Base-by-base conservation (phyloP, 2,888 invertebrate species). In the Melitaea athalia region DNA sequence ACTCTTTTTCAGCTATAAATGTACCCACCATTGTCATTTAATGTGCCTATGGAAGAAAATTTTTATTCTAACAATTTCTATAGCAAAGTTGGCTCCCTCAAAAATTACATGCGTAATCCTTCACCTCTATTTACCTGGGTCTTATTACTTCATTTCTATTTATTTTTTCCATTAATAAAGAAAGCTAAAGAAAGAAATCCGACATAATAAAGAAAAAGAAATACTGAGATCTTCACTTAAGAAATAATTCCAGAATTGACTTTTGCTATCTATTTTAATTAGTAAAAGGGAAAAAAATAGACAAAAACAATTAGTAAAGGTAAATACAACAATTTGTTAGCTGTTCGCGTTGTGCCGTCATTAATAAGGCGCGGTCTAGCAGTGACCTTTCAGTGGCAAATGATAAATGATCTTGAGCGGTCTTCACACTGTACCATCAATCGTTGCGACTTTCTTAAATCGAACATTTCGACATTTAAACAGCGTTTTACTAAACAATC, bases 351-450 rank as follows among this genome's bases (percentile, higher is more conserved):
- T 33, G 33, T 62, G 45, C 17, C 50, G 61, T 15, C 73, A 64
- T 70, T 72, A 72, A 72, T 72, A 72, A 67, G 24, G 50, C 66
- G 71, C 64, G 66, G 68, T 49, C 53, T 53, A 45, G 60, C 52
- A 62, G 17, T 72, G 70, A 69, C 72, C 71, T 73, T 59, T 69
- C 57, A 43, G 59, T 55, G 38, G 64, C 52, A 55, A 71, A 70
- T 72, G 70, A 72, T 67, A 70, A 72, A 69, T 72, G 67, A 45
- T 61, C 55, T 38, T 45, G 52, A 50, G n/a, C 53, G 42, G 62
- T 47, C 52, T 61, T 59, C 71, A 69, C 33, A 59, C 14, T 50
- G 17, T 43, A 24, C 50, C 47, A 31, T 49, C 47, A 57, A 50
- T 45, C 55, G 38, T 15, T 33, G 24, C 43, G 43, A 14, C 15